Base-by-base conservation (phyloP, 2,797 vertebrate genomes). In the Microctenopoma stevenorrisi region DNA sequence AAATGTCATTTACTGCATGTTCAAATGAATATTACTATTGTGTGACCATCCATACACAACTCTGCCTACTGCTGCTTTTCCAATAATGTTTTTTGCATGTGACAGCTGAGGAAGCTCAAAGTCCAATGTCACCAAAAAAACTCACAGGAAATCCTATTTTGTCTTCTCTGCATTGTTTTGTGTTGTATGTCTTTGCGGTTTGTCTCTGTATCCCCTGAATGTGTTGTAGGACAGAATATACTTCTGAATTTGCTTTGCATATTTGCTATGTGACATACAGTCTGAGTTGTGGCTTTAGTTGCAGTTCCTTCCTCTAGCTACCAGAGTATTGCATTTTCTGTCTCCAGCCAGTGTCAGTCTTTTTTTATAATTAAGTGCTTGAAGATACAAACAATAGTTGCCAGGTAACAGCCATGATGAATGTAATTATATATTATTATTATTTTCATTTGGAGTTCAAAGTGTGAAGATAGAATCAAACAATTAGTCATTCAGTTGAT, bases 1-100 rank as follows among this genome's bases (percentile, higher is more conserved):
- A 76, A 81, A 78, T 66, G 53, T 14, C 64, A 74, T 58, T 64
- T 15, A 73, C 50, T 55, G 72, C 42, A 57, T 67, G 65, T 68
- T 70, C 18, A 73, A 66, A 64, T 25, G 40, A 7, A 42, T 18
- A 16, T 30, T 54, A 30, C 16, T 16, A 47, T 18, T 48, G 37
- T 3, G 22, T 50, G 40, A 53, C 40, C 51, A 49, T 53, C 35
- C 16, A 33, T 49, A 46, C 37, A 54, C 16, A 48, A 6, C 22
- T 2, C 12, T 28, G 7, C 11, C 3, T 47, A 33, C 12, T 9
- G 11, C 40, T 67, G 26, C 12, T 48, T 15, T 47, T 55, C 2
- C 13, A 61, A 46, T 22, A 26, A 50, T 26, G 8, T 9, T 18
- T 52, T 47, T 49, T 12, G 38, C 13, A 13, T 14, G 14, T 40